phyloP scores from a whole-genome alignment of 2,797 vertebrate genomes.

The Pampus argenteus region DNA sequence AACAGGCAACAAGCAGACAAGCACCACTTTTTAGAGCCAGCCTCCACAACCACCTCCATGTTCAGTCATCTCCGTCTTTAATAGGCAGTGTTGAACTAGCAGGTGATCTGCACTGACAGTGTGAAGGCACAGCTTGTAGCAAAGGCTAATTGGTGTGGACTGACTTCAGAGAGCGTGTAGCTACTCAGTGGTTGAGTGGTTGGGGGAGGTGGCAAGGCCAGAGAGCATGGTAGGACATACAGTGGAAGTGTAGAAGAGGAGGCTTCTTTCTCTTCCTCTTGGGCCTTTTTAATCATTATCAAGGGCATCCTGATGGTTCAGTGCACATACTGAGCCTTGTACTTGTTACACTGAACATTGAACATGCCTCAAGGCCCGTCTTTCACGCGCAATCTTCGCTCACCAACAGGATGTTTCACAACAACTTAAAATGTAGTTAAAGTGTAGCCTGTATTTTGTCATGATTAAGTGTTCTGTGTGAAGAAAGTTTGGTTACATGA shows the following conservation, averaged over 20 bases:
- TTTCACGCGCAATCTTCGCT: slow-evolving; percentile 32
- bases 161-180: slow-evolving; percentile 67
- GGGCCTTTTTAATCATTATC: slow-evolving; percentile 56
- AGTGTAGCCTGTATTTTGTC: background rate
- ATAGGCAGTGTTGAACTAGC: slow-evolving; percentile 58
- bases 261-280: slow-evolving; percentile 21
- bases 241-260: slow-evolving; percentile 14
- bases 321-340: slow-evolving; percentile 26
- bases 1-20: slow-evolving; percentile 15
- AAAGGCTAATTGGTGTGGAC: slow-evolving; percentile 75
- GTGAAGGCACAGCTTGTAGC: slow-evolving; percentile 70
- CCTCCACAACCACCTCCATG: slow-evolving; percentile 43
- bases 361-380: slow-evolving; percentile 38
- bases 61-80: slow-evolving; percentile 60
- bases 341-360: slow-evolving; percentile 24
- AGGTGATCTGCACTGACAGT: slow-evolving; percentile 75
- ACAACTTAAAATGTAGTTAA: background rate
- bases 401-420: slow-evolving; percentile 20
- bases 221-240: slow-evolving; percentile 45
- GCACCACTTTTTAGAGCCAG: slow-evolving; percentile 26
- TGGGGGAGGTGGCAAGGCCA: slow-evolving; percentile 50
- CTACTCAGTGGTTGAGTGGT: slow-evolving; percentile 60
- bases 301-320: slow-evolving; percentile 47
- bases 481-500: slow-evolving; percentile 8
- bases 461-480: slow-evolving; percentile 9